Conservation (phyloP, 2,797 vertebrate genomes). For the Carapus acus region DNA sequence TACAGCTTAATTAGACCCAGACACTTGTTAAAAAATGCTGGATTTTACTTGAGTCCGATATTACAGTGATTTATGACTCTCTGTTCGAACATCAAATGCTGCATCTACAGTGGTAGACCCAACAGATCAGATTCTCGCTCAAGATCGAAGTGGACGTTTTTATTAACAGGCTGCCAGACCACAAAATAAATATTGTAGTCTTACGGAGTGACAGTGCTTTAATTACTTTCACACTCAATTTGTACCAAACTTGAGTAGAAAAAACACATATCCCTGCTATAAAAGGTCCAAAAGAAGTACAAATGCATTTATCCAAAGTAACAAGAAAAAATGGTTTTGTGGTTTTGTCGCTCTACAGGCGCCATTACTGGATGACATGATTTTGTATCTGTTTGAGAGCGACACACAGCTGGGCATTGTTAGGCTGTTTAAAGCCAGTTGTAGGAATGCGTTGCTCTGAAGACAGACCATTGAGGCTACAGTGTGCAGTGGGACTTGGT, state of each 20-base stretch:
- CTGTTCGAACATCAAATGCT: conserved; percentile 68
- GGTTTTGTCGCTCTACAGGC: conserved; percentile 32
- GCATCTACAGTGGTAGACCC: conserved; percentile 60
- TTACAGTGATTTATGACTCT: conserved; percentile 71
- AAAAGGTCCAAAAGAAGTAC: conserved; percentile 35
- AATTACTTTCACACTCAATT: conserved; percentile 71
- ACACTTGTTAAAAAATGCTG: conserved; percentile 47
- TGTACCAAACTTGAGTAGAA: conserved; percentile 37
- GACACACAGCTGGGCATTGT: conserved; percentile 49
- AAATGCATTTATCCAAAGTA: conserved; percentile 23
- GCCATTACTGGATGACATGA: conserved; percentile 36
- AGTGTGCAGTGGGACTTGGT: conserved; percentile 37
- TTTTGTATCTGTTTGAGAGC: conserved; percentile 41
- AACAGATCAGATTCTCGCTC: conserved; percentile 62
- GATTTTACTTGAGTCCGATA: conserved; percentile 56
- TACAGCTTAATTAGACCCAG: conserved; percentile 73
- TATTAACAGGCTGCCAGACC: conserved; percentile 64
- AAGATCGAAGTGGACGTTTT: conserved; percentile 65
- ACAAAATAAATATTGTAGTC: conserved; percentile 63
- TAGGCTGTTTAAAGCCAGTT: conserved; percentile 35
- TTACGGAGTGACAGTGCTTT: conserved; percentile 63
- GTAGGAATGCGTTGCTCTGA: conserved; percentile 42
- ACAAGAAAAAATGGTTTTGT: conserved; percentile 40
- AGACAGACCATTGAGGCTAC: conserved; percentile 44
- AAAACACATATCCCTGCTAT: conserved; percentile 50